These are phyloP conservation scores for Poecile montanus DNA, from an alignment of 2,797 vertebrate genomes.

Conservation along the genomic window DNA sequence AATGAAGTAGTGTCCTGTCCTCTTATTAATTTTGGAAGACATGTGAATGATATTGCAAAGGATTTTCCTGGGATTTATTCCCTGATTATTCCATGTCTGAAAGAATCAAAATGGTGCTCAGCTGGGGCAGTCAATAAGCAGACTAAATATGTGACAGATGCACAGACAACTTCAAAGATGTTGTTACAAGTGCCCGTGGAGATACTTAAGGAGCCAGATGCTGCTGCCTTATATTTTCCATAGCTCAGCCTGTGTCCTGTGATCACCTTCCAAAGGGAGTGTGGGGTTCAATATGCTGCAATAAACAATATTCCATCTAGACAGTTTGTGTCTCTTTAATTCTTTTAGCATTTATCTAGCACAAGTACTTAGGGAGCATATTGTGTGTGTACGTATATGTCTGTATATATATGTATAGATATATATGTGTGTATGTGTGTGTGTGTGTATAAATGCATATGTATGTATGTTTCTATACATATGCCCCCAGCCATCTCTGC, in stretches of 20 bases:
- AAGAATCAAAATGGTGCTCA: slow-evolving; percentile 72
- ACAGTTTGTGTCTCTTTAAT: background rate
- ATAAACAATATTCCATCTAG: background rate
- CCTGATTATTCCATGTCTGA: slow-evolving; percentile 64
- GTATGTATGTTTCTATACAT: background rate
- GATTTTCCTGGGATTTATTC: slow-evolving; percentile 72
- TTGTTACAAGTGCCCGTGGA: slow-evolving; percentile 71
- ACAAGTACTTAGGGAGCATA: rapidly evolving
- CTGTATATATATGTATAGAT: rapidly evolving
- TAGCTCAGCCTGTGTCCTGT: slow-evolving; percentile 50
- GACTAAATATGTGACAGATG: slow-evolving; percentile 73
- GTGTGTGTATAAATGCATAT: rapidly evolving
- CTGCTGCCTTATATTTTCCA: slow-evolving; percentile 56
- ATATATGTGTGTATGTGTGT: too few species aligned
- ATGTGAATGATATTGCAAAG: slow-evolving; percentile 52
- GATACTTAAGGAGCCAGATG: slow-evolving; percentile 75
- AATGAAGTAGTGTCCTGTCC: slow-evolving; percentile 9
- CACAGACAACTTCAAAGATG: slow-evolving; percentile 74
- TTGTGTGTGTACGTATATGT: rapidly evolving
- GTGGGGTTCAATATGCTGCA: slow-evolving; percentile 43
- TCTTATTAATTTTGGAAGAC: slow-evolving; percentile 52
- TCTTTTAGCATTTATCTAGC: background rate
- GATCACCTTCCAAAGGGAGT: slow-evolving; percentile 70
- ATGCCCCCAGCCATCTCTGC: too few species aligned
- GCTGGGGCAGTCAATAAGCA: slow-evolving; percentile 70